Conservation (phyloP, 2,797 vertebrate species). For the Harpagifer antarcticus region DNA sequence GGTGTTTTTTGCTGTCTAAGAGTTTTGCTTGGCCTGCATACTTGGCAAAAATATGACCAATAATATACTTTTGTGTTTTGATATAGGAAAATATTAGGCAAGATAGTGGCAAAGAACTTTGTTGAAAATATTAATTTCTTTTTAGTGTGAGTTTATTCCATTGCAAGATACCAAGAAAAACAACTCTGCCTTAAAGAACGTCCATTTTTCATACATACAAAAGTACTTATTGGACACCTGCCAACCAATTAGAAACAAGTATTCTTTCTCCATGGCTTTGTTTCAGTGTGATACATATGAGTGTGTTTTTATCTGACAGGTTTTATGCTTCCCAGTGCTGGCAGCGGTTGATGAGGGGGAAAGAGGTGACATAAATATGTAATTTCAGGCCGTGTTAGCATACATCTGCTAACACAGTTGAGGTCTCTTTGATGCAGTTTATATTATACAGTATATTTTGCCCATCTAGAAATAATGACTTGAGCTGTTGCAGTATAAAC, state of each 20-base stretch:
- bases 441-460: constrained; percentile 17
- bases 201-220: not conserved
- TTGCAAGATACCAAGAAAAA: not conserved
- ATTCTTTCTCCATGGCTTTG: constrained; percentile 3
- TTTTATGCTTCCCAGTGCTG: constrained; percentile 3
- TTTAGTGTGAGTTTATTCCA: not conserved
- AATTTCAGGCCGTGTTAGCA: not conserved
- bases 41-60: not conserved
- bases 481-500: constrained; percentile 51
- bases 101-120: not conserved
- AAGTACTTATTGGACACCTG: constrained; percentile 8
- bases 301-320: constrained; percentile 4
- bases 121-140: too few relatives aligned
- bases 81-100: not conserved
- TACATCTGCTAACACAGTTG: constrained; percentile 12
- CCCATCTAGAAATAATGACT: constrained; percentile 45
- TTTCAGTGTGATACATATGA: not conserved
- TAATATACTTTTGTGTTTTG: not conserved
- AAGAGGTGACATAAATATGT: constrained; percentile 22
- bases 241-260: not conserved
- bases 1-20: not conserved
- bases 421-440: constrained; percentile 36
- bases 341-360: not conserved
- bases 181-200: not conserved
- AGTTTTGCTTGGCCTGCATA: not conserved